phyloP scores from a whole-genome alignment of 2,888 invertebrate species.

The Buathra laborator region DNA sequence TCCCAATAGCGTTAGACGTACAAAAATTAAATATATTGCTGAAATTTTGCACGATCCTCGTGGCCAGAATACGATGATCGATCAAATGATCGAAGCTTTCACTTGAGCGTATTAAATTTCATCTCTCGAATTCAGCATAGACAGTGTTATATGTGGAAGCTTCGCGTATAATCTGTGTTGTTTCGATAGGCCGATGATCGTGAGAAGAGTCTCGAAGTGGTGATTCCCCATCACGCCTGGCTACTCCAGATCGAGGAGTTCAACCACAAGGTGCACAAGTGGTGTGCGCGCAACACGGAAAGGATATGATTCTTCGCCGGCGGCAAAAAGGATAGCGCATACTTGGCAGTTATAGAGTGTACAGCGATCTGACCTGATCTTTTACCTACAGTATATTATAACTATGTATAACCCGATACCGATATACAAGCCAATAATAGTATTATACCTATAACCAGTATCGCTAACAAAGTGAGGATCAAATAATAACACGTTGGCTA shows the following conservation, averaged over 20 bases:
- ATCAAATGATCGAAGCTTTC: constrained; percentile 21
- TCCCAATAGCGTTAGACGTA: not conserved
- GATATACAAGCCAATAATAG: constrained; percentile 23
- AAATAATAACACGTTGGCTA: constrained; percentile 84
- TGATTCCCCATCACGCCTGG: constrained; percentile 22
- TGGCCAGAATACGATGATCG: not conserved
- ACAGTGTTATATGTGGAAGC: constrained; percentile 42
- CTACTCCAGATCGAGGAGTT: constrained; percentile 64
- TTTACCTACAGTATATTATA: constrained; percentile 33
- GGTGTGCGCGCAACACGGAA: constrained; percentile 36
- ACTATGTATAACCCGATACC: constrained; percentile 31
- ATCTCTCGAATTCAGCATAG: not conserved
- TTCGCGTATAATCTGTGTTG: constrained; percentile 34
- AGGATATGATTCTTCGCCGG: constrained; percentile 32
- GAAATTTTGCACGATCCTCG: not conserved
- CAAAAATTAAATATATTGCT: not conserved
- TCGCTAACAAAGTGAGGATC: constrained; percentile 85
- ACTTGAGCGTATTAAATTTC: constrained; percentile 51
- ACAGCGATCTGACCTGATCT: constrained; percentile 42
- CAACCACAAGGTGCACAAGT: constrained; percentile 26
- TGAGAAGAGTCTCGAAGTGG: constrained; percentile 62
- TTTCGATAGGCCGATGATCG: constrained; percentile 52
- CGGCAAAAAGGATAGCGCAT: constrained; percentile 45
- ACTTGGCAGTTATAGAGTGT: constrained; percentile 27
- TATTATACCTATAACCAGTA: constrained; percentile 70